Conservation (phyloP, 53 echinoderm and acorn worm genomes). For the Temnopleurus reevesii region DNA sequence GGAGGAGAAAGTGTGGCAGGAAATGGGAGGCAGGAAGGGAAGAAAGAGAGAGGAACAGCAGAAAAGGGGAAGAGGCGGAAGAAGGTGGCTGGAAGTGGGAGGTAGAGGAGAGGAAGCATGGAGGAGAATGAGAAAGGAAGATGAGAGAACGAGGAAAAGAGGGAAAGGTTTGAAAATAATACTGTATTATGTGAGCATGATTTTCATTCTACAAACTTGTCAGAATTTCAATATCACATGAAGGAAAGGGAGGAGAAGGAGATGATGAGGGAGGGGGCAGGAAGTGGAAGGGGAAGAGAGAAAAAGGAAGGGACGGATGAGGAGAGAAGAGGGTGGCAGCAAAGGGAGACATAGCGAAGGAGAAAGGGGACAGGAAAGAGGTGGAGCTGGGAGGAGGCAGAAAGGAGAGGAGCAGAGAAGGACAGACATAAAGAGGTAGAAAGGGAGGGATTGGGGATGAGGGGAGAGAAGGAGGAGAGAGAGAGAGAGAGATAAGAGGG, state of each 20-base stretch:
- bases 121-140: background rate
- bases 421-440: background rate
- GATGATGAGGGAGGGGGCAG: background rate
- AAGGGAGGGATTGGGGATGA: background rate
- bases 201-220: no score
- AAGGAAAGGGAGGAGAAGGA: background rate
- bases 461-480: background rate
- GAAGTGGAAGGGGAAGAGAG: background rate
- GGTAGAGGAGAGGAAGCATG: background rate
- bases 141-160: background rate
- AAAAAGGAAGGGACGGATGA: background rate
- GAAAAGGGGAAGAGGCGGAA: background rate
- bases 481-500: no score
- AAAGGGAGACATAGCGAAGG: background rate
- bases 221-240: no score
- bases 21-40: background rate
- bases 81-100: background rate
- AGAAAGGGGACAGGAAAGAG: background rate
- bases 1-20: background rate
- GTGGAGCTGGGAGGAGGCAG: background rate
- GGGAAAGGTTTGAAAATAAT: background rate
- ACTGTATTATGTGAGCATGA: no score
- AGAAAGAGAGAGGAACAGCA: background rate
- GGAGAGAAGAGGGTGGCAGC: background rate
- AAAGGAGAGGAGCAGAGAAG: background rate